Percentiles rank a stretch among this genome's conserved stretches.
Conservation (phyloP, 2,888 invertebrate genomes). For the Trachelus tabidus region DNA sequence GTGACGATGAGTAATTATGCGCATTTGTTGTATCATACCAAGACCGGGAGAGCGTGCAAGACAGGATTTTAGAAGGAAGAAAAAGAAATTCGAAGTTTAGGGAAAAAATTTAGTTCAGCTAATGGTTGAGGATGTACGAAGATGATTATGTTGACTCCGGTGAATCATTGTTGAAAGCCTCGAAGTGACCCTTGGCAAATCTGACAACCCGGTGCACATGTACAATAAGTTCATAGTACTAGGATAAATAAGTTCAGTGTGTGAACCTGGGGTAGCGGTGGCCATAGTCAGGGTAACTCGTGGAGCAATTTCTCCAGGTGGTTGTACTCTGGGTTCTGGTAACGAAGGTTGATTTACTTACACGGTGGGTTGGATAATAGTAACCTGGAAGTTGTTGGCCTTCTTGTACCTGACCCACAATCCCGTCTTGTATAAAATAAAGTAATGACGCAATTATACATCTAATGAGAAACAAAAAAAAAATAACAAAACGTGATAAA, state of each 20-base stretch:
- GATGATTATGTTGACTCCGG: not conserved
- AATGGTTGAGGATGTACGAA: not conserved
- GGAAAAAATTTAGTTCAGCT: not conserved
- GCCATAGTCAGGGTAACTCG: not conserved
- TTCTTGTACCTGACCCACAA: constrained; percentile 5
- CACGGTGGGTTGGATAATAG: not conserved
- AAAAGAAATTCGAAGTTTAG: not conserved
- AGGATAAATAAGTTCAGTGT: not conserved
- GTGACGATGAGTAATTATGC: not conserved
- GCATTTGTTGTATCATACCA: not conserved
- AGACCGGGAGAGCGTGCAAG: not conserved
- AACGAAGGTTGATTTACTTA: not conserved
- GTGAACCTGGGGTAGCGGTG: not conserved
- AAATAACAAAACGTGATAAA: constrained; percentile 37
- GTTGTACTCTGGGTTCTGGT: not conserved
- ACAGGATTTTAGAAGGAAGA: not conserved
- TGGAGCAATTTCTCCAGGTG: not conserved
- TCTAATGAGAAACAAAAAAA: constrained; percentile 10
- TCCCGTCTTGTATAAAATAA: constrained; percentile 2
- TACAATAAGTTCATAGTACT: not conserved
- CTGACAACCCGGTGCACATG: not conserved
- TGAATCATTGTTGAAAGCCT: not conserved
- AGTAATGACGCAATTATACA: constrained; percentile 5
- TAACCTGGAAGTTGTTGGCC: constrained; percentile 1
- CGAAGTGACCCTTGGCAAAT: not conserved